Conservation (phyloP, 1,140 invertebrate genomes). For the Chlorops oryzae region DNA sequence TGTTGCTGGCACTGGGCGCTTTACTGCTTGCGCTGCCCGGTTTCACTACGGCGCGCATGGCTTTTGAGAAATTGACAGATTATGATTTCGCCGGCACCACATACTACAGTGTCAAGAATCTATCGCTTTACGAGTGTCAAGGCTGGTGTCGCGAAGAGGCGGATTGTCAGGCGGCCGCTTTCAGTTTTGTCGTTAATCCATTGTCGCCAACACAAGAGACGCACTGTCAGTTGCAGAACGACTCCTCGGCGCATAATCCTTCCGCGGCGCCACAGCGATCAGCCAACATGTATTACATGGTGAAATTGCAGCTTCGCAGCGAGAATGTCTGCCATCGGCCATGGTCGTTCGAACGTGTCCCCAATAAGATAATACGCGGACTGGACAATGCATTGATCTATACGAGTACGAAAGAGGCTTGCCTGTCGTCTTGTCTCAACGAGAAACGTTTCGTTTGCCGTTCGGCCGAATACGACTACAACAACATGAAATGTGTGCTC, state of each 20-base stretch:
- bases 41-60: conserved; percentile 58
- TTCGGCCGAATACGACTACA: conserved; percentile 90
- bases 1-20: conserved; percentile 10
- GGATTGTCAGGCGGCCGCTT: conserved; percentile 84
- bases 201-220: conserved; percentile 88
- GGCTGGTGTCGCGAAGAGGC: conserved; percentile 88
- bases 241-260: conserved; percentile 82
- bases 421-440: conserved; percentile 83
- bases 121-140: conserved; percentile 89
- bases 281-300: conserved; percentile 92
- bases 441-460: conserved; percentile 88
- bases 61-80: conserved; percentile 90
- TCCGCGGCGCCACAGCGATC: conserved; percentile 72
- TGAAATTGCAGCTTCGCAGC: conserved; percentile 82
- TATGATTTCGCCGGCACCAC: conserved; percentile 83
- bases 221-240: conserved; percentile 85
- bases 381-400: conserved; percentile 88
- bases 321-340: conserved; percentile 86
- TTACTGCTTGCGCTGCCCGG: conserved; percentile 22
- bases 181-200: conserved; percentile 88
- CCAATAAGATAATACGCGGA: conserved; percentile 84
- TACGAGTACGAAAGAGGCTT: conserved; percentile 88
- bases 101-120: conserved; percentile 87
- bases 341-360: conserved; percentile 88
- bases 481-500: conserved; percentile 81